Evolutionary conservation across 2,113 vertebrate genomes (phyloP), one percentile per base, ranked within the genome.

Genomic region (Mormoops blainvillei): DNA sequence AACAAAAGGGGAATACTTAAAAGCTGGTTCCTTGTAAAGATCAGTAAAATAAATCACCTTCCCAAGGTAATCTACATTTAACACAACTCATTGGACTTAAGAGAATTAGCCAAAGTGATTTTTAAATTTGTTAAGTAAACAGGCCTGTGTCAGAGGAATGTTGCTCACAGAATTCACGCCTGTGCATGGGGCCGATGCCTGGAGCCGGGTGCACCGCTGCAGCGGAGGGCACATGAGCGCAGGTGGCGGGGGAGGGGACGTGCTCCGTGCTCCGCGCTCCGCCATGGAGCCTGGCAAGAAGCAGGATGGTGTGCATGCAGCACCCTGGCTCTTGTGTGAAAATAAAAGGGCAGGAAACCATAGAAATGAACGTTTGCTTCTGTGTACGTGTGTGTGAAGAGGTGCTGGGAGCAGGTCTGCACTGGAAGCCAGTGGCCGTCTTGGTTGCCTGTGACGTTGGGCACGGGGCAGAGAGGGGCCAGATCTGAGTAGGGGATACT

Each of bases 1-100:
- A 58, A 26, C 56, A 28, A 70, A 38, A 70, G 28, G 28, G 16
- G 15, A 50, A 61, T 78, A n/a, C 26, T 16, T 38, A 85, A 68
- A 94, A 77, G 10, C 78, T 33, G 26, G 33, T 85, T 88, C n/a
- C 28, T 88, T 65, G 28, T 85, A 48, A 70, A 77, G 80, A 68
- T n/a, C 16, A 33, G 7, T 76, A 41, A 81, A n/a, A 45, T 52
- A 63, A 58, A n/a, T 78, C 61, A 63, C 26, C 36, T 85, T 85
- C 54, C 36, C 38, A 63, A 61, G 41, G 20, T 78, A 71, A 52
- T 45, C 43, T 65, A 41, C 28, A 36, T 45, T 83, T 18, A 56
- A 74, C 26, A 48, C 19, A 82, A 10, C 45, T 33, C 54, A 5
- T 31, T 87, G n/a, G 9, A 26, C 43, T 83, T 80, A 22, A 28